These are phyloP conservation scores for Epinotia nisella DNA, from an alignment of 2,888 invertebrate species.

Conservation along the genomic window DNA sequence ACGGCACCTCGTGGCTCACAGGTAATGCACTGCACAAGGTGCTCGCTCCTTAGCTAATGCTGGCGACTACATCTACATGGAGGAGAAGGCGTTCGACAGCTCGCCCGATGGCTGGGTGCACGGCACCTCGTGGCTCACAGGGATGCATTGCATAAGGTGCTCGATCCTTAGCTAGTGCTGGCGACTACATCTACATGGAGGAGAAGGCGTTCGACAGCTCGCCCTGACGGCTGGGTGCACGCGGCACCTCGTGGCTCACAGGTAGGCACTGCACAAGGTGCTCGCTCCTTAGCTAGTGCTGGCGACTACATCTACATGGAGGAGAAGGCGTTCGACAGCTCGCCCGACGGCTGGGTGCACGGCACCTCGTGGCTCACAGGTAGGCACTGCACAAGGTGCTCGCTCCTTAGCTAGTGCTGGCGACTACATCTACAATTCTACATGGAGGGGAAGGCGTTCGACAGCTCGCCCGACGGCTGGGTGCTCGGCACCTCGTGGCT, in stretches of 20 bases:
- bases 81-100: slow-evolving; percentile 88
- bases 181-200: too few relatives aligned
- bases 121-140: slow-evolving; percentile 33
- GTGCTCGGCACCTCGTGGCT: slow-evolving; percentile 93
- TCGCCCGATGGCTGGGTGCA: slow-evolving; percentile 81
- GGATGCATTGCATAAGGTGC: not conserved
- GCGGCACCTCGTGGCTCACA: too few relatives aligned
- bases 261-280: too few relatives aligned
- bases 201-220: too few relatives aligned
- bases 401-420: slow-evolving; percentile 94
- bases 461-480: slow-evolving; percentile 93
- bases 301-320: too few relatives aligned
- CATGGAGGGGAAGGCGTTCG: slow-evolving; percentile 89
- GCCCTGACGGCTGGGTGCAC: too few relatives aligned
- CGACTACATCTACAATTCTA: slow-evolving; percentile 95
- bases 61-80: slow-evolving; percentile 90
- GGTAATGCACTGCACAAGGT: slow-evolving; percentile 63
- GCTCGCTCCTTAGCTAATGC: slow-evolving; percentile 85
- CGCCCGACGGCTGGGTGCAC: too few relatives aligned
- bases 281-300: too few relatives aligned
- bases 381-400: too few relatives aligned
- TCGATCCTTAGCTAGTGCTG: too few relatives aligned
- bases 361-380: too few relatives aligned
- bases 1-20: slow-evolving; percentile 31
- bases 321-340: too few relatives aligned